These are phyloP conservation scores for Enteromius afrohamiltoni DNA, from an alignment of 2,797 vertebrate genomes.

Conservation along the genomic window DNA sequence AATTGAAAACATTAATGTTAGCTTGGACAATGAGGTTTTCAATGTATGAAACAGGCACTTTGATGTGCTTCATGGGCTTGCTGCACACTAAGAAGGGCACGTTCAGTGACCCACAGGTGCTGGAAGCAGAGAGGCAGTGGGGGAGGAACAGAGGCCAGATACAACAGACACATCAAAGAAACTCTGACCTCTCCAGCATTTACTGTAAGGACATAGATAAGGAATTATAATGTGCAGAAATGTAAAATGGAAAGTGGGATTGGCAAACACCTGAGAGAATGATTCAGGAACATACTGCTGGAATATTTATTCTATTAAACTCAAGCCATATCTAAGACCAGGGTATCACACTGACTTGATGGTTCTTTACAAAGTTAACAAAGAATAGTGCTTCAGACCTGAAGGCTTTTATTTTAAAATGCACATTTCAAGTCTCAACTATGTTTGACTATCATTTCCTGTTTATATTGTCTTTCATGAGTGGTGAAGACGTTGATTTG, in stretches of 20 bases:
- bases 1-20: not conserved
- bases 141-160: not conserved
- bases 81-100: constrained; percentile 55
- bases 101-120: constrained; percentile 55
- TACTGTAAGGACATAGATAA: constrained; percentile 41
- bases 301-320: not conserved
- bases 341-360: not conserved
- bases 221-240: constrained; percentile 57
- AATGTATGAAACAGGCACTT: constrained; percentile 51
- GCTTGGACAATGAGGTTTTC: constrained; percentile 19
- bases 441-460: constrained; percentile 69
- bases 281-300: constrained; percentile 5
- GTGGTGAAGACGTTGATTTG: constrained; percentile 61
- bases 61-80: constrained; percentile 54
- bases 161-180: constrained; percentile 41
- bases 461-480: constrained; percentile 67
- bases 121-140: constrained; percentile 36
- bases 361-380: not conserved
- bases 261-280: constrained; percentile 58
- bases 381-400: not conserved
- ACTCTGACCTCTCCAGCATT: constrained; percentile 39
- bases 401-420: constrained; percentile 8
- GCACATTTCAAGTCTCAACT: constrained; percentile 64
- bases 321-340: not conserved
- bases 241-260: constrained; percentile 45